phyloP scores from a whole-genome alignment of 2,113 vertebrate genomes.

The Perca fluviatilis region DNA sequence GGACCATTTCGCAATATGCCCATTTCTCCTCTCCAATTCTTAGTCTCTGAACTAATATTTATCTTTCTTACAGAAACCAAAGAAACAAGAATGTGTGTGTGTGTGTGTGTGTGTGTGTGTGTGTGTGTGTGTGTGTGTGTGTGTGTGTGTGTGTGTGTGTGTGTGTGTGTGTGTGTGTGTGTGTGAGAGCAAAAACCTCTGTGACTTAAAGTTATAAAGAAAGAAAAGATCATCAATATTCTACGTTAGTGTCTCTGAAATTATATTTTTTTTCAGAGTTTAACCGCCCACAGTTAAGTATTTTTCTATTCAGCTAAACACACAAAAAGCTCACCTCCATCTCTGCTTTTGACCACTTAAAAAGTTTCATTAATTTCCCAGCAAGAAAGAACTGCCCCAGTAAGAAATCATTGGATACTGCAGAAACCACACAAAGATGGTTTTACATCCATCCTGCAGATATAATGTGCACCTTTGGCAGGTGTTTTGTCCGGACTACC shows the following conservation, averaged over 20 bases:
- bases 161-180: no score
- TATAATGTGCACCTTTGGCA: background rate
- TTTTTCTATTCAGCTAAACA: slow-evolving; percentile 2
- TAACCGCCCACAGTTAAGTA: background rate
- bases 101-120: no score
- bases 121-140: no score
- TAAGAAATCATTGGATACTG: background rate
- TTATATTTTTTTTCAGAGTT: background rate
- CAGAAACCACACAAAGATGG: background rate
- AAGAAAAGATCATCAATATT: slow-evolving; percentile 1
- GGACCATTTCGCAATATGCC: slow-evolving; percentile 54
- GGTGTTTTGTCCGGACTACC: slow-evolving; percentile 9
- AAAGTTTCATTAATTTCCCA: background rate
- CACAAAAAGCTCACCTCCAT: background rate
- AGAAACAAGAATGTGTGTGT: background rate
- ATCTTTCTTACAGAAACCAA: slow-evolving; percentile 36
- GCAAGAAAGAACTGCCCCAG: background rate
- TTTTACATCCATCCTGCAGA: slow-evolving; percentile 7
- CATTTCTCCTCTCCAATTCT: slow-evolving; percentile 44
- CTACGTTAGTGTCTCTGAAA: background rate
- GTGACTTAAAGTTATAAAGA: background rate
- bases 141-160: no score
- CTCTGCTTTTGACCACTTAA: background rate
- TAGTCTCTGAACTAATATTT: slow-evolving; percentile 59
- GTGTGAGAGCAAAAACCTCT: slow-evolving; percentile 17